Evolutionary conservation across 2,888 invertebrate genomes (phyloP).

Genomic region (Didymodactylos carnosus): DNA sequence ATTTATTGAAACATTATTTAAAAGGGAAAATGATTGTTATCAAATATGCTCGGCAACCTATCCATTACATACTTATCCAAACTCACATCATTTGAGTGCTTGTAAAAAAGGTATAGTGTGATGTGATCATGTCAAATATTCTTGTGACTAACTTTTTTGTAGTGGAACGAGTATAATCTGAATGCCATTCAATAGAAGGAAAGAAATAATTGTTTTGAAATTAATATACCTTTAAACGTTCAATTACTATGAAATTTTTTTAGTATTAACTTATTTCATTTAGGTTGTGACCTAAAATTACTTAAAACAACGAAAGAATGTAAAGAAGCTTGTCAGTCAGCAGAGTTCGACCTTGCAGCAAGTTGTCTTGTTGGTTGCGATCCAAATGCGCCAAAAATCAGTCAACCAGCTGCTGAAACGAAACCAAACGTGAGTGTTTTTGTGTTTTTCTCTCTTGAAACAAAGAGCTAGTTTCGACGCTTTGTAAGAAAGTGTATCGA

Average conservation of each 20-base stretch:
- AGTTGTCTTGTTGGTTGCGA: not conserved
- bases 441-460: too few relatives aligned
- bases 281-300: not conserved
- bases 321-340: not conserved
- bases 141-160: too few relatives aligned
- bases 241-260: too few relatives aligned
- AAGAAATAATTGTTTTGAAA: not conserved
- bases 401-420: not conserved
- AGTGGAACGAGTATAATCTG: too few relatives aligned
- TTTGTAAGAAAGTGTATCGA: too few relatives aligned
- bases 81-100: not conserved
- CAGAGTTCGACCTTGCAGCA: not conserved
- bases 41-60: not conserved
- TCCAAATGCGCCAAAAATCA: not conserved
- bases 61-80: not conserved
- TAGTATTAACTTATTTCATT: not conserved
- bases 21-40: not conserved
- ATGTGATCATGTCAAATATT: too few relatives aligned
- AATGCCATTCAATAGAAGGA: not conserved
- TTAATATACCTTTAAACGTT: too few relatives aligned
- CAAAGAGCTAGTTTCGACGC: too few relatives aligned
- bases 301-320: not conserved
- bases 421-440: too few relatives aligned
- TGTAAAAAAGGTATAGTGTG: not conserved
- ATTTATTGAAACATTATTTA: not conserved